phyloP scores from a whole-genome alignment of 2,797 vertebrate genomes.

The Tauraco hartlaubi region DNA sequence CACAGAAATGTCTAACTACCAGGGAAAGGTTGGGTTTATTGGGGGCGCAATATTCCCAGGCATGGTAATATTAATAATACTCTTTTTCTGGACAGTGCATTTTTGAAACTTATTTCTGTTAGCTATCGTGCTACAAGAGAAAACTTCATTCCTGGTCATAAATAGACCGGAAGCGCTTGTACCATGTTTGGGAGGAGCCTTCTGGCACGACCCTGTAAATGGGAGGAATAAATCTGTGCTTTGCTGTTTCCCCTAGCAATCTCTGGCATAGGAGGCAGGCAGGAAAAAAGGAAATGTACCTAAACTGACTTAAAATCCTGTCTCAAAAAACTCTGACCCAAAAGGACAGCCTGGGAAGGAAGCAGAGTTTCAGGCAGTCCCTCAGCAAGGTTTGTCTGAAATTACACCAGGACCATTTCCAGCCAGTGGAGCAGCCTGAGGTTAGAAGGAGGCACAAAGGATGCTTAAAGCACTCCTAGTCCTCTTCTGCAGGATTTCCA shows the following conservation, averaged over 20 bases:
- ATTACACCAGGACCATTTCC: background rate
- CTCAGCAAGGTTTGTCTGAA: background rate
- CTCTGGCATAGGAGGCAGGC: background rate
- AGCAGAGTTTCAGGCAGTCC: background rate
- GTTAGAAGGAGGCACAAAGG: background rate
- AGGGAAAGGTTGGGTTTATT: background rate
- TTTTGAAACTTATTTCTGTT: conserved; percentile 1
- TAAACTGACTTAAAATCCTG: background rate
- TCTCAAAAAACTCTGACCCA: background rate
- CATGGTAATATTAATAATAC: background rate
- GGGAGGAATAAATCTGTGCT: background rate
- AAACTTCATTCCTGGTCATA: background rate
- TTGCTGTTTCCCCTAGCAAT: background rate
- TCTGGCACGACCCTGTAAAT: background rate
- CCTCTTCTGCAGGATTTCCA: background rate
- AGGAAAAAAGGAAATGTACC: background rate
- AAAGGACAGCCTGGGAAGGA: background rate
- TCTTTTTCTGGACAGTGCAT: background rate
- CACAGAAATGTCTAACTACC: background rate
- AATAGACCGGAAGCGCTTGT: background rate
- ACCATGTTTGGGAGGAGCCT: background rate
- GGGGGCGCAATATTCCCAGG: background rate
- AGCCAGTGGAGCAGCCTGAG: background rate
- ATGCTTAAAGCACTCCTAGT: background rate
- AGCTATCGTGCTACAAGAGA: background rate